Evolutionary conservation across 1,140 invertebrate genomes (phyloP).

Genomic region (Leptinotarsa undecemlineata): DNA sequence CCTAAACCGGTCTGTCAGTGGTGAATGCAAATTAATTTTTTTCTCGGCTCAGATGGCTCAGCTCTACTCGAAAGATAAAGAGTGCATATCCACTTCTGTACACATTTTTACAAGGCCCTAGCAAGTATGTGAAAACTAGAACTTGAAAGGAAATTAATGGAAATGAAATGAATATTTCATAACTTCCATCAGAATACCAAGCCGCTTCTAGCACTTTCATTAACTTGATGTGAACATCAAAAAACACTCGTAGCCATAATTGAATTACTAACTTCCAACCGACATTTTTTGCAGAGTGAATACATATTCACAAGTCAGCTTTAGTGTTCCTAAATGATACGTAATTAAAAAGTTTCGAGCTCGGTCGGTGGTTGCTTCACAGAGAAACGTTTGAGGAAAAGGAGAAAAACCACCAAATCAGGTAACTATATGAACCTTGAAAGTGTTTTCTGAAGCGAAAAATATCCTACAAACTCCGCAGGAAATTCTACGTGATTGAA

Average conservation of each 20-base stretch:
- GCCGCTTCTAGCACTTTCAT: neutral
- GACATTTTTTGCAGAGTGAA: neutral
- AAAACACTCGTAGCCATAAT: slow-evolving; percentile 6
- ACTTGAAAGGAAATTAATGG: neutral
- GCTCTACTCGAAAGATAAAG: too few species aligned
- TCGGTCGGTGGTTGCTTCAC: neutral
- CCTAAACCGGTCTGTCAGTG: too few species aligned
- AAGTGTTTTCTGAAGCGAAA: slow-evolving; percentile 34
- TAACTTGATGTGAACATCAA: neutral
- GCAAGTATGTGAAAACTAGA: neutral
- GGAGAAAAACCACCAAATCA: slow-evolving; percentile 24
- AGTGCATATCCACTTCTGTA: too few species aligned
- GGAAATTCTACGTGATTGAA: slow-evolving; percentile 36
- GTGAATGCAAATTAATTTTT: too few species aligned
- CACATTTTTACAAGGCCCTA: too few species aligned
- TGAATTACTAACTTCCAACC: neutral
- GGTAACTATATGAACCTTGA: slow-evolving; percentile 27
- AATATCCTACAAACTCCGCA: slow-evolving; percentile 30
- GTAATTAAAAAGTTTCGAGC: neutral
- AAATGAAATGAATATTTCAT: slow-evolving; percentile 1
- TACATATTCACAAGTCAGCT: neutral
- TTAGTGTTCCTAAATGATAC: neutral
- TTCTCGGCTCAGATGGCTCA: too few species aligned
- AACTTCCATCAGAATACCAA: neutral
- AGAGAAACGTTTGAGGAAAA: neutral